Base-by-base conservation (phyloP, 2,797 vertebrate genomes). In the Fringilla coelebs region DNA sequence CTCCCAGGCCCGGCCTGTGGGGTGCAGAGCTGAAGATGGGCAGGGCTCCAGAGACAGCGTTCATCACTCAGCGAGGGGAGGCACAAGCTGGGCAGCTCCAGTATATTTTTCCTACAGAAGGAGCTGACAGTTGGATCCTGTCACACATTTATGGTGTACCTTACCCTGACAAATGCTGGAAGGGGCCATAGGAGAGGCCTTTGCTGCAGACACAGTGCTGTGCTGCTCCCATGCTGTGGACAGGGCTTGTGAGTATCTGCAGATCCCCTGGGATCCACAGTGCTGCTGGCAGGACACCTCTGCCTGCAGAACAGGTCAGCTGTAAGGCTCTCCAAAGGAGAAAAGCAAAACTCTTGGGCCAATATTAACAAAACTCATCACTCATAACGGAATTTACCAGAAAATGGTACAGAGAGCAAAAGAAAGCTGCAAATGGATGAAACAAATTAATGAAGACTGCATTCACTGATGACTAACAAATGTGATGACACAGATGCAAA, bases 221-320 rank as follows among this genome's bases (percentile, higher is more conserved):
- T 1, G 68, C n/a, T 32, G 52, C n/a, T 80, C 36, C 36, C 3
- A 0, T 9, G 51, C 36, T 26, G n/a, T 0, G 1, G 17, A 10
- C 45, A 7, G 32, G 26, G 24, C 16, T 6, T 20, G 75, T 51
- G 45, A 45, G 57, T 3, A 0, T 29, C 73, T 65, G 31, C 26
- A 13, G 32, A 5, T 65, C 40, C 54, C 31, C 31, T n/a, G 2
- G 36, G 52, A 55, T 8, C 57, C 28, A 3, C 1, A 1, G 55
- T 17, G 58, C 81, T 68, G 71, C 84, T 26, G 62, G 18, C 31
- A 55, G 54, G 28, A 57, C 45, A 60, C 17, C 22, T 55, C 46
- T 57, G 57, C 68, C 68, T 38, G 24, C 52, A 41, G 31, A 60
- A 61, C 10, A 52, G 18, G 32, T 4, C 41, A 26, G 1, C 34